phyloP scores from a whole-genome alignment of 2,113 vertebrate species.

The Cephalopholis sonnerati region DNA sequence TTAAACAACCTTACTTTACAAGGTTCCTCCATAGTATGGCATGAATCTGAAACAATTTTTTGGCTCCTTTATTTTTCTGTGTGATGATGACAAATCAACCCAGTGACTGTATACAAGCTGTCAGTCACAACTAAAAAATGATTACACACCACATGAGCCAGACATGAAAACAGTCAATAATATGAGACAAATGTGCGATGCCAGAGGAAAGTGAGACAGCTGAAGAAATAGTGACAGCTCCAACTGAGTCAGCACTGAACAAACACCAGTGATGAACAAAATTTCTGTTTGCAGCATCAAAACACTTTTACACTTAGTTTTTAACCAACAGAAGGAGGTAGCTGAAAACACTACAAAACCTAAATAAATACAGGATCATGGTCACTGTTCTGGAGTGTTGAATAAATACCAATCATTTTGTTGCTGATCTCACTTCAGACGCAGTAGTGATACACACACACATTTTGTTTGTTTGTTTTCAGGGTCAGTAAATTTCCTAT shows the following conservation, averaged over 20 bases:
- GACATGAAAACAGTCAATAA: conserved; percentile 20
- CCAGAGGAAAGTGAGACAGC: conserved; percentile 9
- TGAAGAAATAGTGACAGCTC: conserved; percentile 26
- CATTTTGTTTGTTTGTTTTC: neutral
- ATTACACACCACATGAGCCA: conserved; percentile 22
- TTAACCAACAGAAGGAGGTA: neutral
- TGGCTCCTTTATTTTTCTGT: neutral
- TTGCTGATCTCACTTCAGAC: neutral
- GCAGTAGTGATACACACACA: neutral
- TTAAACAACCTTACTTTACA: neutral
- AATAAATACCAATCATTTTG: neutral
- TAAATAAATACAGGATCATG: neutral
- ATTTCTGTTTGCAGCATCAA: conserved; percentile 17
- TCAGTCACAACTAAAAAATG: conserved; percentile 24
- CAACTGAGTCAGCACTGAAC: conserved; percentile 23
- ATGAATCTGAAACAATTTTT: neutral
- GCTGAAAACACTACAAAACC: neutral
- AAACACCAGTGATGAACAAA: neutral
- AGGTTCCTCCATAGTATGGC: neutral
- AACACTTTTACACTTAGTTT: conserved; percentile 1
- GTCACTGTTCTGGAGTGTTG: neutral
- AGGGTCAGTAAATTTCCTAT: neutral
- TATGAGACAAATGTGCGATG: conserved; percentile 31
- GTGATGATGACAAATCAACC: neutral
- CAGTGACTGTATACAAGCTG: neutral